Evolutionary conservation across 2,888 invertebrate species (phyloP).

Genomic region (Arrhopalites spinosus): DNA sequence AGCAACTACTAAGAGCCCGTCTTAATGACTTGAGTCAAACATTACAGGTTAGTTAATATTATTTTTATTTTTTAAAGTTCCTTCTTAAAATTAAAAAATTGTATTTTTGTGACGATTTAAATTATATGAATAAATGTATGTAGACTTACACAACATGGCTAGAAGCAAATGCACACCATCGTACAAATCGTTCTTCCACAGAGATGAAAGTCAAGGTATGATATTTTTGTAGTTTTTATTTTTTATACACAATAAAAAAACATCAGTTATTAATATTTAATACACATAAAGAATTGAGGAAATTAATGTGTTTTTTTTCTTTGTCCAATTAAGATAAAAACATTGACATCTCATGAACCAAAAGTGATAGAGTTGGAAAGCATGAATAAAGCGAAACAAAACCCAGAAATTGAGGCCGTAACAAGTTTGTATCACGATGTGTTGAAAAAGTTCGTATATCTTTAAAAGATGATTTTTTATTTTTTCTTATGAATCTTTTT

Average conservation of each 20-base stretch:
- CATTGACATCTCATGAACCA: slow-evolving; percentile 21
- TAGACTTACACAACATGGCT: slow-evolving; percentile 29
- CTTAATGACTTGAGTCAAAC: slow-evolving; percentile 25
- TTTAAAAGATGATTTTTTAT: background rate
- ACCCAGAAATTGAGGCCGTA: background rate
- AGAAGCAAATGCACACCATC: slow-evolving; percentile 21
- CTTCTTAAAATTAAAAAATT: background rate
- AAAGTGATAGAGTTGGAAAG: slow-evolving; percentile 33
- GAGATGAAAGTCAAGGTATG: slow-evolving; percentile 37
- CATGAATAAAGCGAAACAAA: background rate
- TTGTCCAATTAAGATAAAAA: slow-evolving; percentile 34
- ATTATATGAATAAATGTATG: background rate
- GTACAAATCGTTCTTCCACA: slow-evolving; percentile 26
- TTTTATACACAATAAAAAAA: no score
- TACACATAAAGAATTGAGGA: no score
- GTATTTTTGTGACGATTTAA: no score
- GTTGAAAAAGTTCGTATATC: slow-evolving; percentile 6
- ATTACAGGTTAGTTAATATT: background rate
- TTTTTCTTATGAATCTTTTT: no score
- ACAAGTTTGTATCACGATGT: background rate
- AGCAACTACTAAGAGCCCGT: slow-evolving; percentile 15
- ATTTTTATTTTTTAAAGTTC: background rate
- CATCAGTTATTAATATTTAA: no score
- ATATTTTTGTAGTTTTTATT: no score
- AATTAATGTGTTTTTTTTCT: no score